phyloP scores from a whole-genome alignment of 2,888 invertebrate genomes.

The Rotaria macrura region DNA sequence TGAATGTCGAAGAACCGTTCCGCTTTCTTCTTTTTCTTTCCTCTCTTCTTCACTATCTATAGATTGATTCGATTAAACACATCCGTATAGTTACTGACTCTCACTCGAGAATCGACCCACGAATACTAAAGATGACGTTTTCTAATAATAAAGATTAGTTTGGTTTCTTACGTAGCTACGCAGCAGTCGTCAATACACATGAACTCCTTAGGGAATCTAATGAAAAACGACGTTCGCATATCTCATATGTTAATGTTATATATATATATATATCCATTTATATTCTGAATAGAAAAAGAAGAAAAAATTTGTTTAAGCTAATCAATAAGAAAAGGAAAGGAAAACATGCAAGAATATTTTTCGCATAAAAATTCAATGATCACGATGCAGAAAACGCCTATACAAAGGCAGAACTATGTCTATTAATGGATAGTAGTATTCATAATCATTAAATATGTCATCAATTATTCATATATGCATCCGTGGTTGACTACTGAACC shows the following conservation, averaged over 20 bases:
- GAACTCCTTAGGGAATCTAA: not conserved
- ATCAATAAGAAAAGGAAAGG: not conserved
- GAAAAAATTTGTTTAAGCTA: not conserved
- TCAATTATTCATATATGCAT: constrained; percentile 11
- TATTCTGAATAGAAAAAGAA: not conserved
- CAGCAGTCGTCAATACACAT: not conserved
- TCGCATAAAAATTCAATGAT: not conserved
- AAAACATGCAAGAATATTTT: not conserved
- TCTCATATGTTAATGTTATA: not conserved
- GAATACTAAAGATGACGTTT: not conserved
- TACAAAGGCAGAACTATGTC: not conserved
- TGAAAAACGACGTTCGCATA: not conserved
- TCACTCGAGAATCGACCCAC: constrained; percentile 4
- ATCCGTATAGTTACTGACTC: not conserved
- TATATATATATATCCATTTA: not conserved
- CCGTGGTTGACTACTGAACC: not conserved
- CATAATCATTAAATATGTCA: not conserved
- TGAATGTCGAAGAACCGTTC: not conserved
- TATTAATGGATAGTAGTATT: not conserved
- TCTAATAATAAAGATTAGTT: constrained; percentile 4
- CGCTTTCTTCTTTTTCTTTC: not conserved
- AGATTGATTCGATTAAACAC: constrained; percentile 3
- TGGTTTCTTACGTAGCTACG: not conserved
- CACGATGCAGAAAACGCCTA: not conserved
- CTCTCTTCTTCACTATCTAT: not conserved